phyloP scores from a whole-genome alignment of 2,113 vertebrate species.

The Esox niger region DNA sequence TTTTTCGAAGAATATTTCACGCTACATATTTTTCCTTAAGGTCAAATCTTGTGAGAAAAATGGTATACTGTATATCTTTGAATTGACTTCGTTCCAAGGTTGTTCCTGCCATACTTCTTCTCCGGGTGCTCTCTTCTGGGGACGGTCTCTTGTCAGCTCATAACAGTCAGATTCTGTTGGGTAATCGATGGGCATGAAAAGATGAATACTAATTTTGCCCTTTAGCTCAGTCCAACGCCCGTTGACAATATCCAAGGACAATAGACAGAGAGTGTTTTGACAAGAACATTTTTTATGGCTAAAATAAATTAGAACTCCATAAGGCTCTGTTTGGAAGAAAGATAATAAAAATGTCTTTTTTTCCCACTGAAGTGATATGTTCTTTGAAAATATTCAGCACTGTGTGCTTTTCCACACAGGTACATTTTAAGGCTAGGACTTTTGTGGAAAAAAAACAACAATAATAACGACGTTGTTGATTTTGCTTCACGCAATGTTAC shows the following conservation, averaged over 20 bases:
- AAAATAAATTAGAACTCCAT: constrained; percentile 28
- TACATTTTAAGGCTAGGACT: not conserved
- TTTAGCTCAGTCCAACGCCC: constrained; percentile 32
- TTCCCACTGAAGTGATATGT: too few relatives aligned
- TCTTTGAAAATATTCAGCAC: not conserved
- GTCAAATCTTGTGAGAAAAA: not conserved
- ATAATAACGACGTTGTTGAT: not conserved
- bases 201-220: constrained; percentile 38
- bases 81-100: constrained; percentile 38
- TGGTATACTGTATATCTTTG: not conserved
- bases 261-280: constrained; percentile 20
- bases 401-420: not conserved
- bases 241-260: constrained; percentile 48
- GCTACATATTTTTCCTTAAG: too few relatives aligned
- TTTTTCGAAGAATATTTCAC: too few relatives aligned
- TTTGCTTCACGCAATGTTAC: not conserved
- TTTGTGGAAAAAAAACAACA: too few relatives aligned
- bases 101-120: constrained; percentile 32
- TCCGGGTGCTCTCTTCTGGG: constrained; percentile 30
- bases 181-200: constrained; percentile 44
- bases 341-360: not conserved
- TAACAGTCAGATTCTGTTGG: constrained; percentile 26
- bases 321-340: not conserved
- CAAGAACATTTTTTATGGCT: constrained; percentile 28
- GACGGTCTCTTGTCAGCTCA: constrained; percentile 31